These are phyloP conservation scores for Heterodera carotae DNA, from an alignment of 1,140 invertebrate species.

Conservation along the genomic window DNA sequence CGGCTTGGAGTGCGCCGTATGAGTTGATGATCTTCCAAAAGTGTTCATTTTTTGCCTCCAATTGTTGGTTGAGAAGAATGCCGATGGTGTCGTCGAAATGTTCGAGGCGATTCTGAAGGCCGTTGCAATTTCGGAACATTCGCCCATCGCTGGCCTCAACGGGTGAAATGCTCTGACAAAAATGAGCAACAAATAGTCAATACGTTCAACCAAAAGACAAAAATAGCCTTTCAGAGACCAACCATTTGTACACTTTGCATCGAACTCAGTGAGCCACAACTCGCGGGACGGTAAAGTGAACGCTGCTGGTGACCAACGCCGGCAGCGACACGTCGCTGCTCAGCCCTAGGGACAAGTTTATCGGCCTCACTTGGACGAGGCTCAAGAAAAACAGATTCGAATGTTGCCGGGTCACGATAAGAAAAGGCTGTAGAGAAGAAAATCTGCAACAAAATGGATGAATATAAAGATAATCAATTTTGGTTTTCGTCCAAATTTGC, in stretches of 20 bases:
- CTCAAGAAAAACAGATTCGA: slow-evolving; percentile 81
- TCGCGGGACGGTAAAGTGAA: slow-evolving; percentile 28
- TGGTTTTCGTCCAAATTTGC: slow-evolving; percentile 53
- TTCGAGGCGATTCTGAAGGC: slow-evolving; percentile 56
- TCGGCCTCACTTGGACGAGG: slow-evolving; percentile 44
- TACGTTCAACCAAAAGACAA: neutral
- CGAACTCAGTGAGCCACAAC: slow-evolving; percentile 38
- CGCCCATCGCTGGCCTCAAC: slow-evolving; percentile 46
- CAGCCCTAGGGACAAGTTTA: slow-evolving; percentile 39
- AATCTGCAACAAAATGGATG: slow-evolving; percentile 69
- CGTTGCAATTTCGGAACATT: slow-evolving; percentile 54
- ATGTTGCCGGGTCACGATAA: slow-evolving; percentile 79
- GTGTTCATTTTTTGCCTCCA: slow-evolving; percentile 59
- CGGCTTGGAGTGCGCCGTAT: slow-evolving; percentile 57
- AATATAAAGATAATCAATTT: too few relatives aligned
- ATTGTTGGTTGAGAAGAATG: slow-evolving; percentile 55
- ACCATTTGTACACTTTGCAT: slow-evolving; percentile 44
- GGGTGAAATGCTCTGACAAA: slow-evolving; percentile 16
- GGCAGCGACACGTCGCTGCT: slow-evolving; percentile 19
- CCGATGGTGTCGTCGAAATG: slow-evolving; percentile 60
- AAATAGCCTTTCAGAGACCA: neutral
- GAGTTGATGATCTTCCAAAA: slow-evolving; percentile 64
- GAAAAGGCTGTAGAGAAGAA: slow-evolving; percentile 82
- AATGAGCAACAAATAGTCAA: slow-evolving; percentile 12
- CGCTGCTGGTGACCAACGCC: neutral